Percentiles rank a stretch among this genome's conserved stretches.
phyloP scores from a whole-genome alignment of 2,113 vertebrate genomes.

The Corythoichthys intestinalis region DNA sequence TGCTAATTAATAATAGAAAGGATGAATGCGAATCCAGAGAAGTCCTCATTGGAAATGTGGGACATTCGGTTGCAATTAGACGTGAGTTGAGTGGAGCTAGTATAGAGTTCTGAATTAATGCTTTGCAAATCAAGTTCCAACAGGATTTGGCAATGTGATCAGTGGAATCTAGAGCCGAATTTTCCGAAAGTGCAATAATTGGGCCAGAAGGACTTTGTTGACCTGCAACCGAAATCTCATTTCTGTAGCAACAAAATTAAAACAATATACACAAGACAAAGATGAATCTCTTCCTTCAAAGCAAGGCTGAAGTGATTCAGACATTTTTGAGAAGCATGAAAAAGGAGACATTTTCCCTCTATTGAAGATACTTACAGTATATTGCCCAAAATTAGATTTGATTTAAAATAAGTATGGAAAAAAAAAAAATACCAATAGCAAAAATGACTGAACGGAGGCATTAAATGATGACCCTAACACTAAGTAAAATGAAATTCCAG shows the following conservation, averaged over 20 bases:
- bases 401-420: background rate
- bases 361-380: background rate
- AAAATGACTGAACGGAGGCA: background rate
- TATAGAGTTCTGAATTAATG: background rate
- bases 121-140: background rate
- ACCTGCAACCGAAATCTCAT: background rate
- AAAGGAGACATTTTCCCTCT: background rate
- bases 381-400: no score
- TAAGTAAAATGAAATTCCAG: background rate
- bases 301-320: background rate
- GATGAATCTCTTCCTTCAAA: background rate
- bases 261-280: background rate
- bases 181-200: background rate
- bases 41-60: conserved; percentile 8
- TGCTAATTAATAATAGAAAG: conserved; percentile 4
- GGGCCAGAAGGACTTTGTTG: background rate
- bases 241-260: background rate
- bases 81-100: background rate
- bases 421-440: background rate
- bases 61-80: conserved; percentile 5
- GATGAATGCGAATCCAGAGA: background rate
- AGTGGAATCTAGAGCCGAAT: background rate
- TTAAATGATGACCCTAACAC: background rate
- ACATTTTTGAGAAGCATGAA: background rate
- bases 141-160: background rate